phyloP scores from a whole-genome alignment of 2,888 invertebrate genomes.

The Myathropa florea region DNA sequence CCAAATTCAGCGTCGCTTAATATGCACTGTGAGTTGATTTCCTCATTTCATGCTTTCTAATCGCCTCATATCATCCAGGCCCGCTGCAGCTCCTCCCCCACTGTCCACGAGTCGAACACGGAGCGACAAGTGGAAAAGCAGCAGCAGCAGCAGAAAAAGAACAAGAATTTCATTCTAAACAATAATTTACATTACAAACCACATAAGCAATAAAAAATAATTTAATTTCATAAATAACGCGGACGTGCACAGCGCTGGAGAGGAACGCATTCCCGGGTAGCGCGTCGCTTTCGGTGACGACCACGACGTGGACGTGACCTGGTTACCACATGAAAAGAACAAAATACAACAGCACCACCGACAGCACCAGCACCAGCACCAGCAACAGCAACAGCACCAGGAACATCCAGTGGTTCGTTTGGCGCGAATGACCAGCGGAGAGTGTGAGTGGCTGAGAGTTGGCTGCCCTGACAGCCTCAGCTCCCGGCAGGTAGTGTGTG shows the following conservation, averaged over 20 bases:
- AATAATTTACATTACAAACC: slow-evolving; percentile 66
- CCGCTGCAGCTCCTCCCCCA: background rate
- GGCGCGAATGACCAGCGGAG: slow-evolving; percentile 58
- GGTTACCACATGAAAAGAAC: slow-evolving; percentile 62
- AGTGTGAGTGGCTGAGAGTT: slow-evolving; percentile 24
- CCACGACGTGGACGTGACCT: slow-evolving; percentile 66
- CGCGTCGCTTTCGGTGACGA: slow-evolving; percentile 59
- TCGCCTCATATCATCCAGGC: slow-evolving; percentile 54
- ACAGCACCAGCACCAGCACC: slow-evolving; percentile 1
- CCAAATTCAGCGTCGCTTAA: slow-evolving; percentile 62
- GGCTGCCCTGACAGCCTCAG: slow-evolving; percentile 29
- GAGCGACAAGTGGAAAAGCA: slow-evolving; percentile 5
- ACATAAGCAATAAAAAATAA: slow-evolving; percentile 70
- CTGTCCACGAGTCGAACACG: background rate
- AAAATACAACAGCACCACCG: slow-evolving; percentile 31
- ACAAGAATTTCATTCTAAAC: slow-evolving; percentile 47
- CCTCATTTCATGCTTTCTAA: slow-evolving; percentile 66
- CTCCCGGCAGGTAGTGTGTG: background rate
- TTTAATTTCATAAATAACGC: slow-evolving; percentile 71
- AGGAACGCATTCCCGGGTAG: slow-evolving; percentile 45
- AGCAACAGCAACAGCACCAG: background rate
- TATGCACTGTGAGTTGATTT: slow-evolving; percentile 65
- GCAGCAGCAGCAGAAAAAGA: background rate
- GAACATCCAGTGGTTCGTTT: slow-evolving; percentile 32
- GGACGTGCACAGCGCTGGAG: slow-evolving; percentile 60